phyloP scores from a whole-genome alignment of 2,797 vertebrate species.

The Picus viridis region DNA sequence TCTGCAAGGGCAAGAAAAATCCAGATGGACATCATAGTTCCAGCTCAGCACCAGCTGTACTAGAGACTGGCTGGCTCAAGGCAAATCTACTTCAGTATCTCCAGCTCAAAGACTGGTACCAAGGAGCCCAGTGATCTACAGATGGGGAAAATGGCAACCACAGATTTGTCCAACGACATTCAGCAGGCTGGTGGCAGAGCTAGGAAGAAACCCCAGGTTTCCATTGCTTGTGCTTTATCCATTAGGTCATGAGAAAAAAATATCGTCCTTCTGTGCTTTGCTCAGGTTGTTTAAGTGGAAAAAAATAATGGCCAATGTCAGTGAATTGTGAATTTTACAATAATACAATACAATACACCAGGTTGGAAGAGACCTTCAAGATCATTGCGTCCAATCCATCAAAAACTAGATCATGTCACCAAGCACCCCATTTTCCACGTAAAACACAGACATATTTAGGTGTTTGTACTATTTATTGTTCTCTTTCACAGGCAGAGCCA shows the following conservation, averaged over 20 bases:
- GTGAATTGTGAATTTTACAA: background rate
- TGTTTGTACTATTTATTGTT: background rate
- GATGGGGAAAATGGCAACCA: constrained; percentile 2
- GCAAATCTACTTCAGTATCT: background rate
- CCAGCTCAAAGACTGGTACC: background rate
- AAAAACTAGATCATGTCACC: too few relatives aligned
- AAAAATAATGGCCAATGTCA: background rate
- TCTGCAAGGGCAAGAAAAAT: background rate
- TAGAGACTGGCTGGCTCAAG: background rate
- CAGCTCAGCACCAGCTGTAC: background rate
- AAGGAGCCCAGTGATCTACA: background rate
- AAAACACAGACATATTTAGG: background rate
- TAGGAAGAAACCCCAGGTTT: background rate
- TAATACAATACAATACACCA: too few relatives aligned
- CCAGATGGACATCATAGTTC: background rate
- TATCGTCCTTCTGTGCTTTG: background rate
- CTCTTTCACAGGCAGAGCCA: background rate
- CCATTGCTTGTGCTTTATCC: background rate
- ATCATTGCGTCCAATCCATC: too few relatives aligned
- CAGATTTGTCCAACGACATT: background rate
- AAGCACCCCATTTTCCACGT: too few relatives aligned
- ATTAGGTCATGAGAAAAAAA: background rate
- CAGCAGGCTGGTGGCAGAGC: background rate
- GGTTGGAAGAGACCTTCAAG: too few relatives aligned
- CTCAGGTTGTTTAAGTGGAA: background rate